Conservation (phyloP, 2,797 vertebrate genomes). For the Rhabdomys pumilio region DNA sequence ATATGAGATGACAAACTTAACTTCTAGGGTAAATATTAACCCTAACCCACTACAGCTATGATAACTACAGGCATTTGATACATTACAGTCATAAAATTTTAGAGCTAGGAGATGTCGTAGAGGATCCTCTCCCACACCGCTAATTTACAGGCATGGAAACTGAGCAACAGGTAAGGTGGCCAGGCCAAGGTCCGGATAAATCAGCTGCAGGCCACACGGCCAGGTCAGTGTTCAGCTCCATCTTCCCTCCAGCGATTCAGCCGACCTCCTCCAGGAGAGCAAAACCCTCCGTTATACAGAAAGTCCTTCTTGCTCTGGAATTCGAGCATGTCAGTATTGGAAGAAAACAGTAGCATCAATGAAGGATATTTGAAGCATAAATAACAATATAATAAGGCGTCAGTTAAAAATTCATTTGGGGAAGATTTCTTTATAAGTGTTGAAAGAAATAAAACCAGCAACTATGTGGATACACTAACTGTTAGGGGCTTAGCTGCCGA, state of each 20-base stretch:
- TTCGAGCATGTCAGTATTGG: neutral
- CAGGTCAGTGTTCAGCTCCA: neutral
- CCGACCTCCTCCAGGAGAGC: neutral
- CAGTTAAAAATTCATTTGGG: conserved; percentile 2
- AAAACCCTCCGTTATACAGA: neutral
- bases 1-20: neutral
- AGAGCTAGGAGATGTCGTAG: neutral
- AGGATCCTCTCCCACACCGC: neutral
- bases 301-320: neutral
- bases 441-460: conserved; percentile 5
- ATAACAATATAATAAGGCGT: neutral
- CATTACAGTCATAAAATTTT: neutral
- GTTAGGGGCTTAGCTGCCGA: neutral
- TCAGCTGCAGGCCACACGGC: neutral
- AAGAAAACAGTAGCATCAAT: neutral
- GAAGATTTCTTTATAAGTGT: conserved; percentile 22
- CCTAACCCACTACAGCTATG: neutral
- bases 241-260: neutral
- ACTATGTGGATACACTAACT: neutral
- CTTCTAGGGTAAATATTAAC: neutral
- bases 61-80: neutral
- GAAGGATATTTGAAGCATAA: neutral
- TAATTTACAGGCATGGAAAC: neutral
- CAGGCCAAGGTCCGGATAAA: neutral
- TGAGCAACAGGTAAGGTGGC: neutral